Base-by-base conservation (phyloP, 2,113 vertebrate genomes). In the Polyodon spathula region DNA sequence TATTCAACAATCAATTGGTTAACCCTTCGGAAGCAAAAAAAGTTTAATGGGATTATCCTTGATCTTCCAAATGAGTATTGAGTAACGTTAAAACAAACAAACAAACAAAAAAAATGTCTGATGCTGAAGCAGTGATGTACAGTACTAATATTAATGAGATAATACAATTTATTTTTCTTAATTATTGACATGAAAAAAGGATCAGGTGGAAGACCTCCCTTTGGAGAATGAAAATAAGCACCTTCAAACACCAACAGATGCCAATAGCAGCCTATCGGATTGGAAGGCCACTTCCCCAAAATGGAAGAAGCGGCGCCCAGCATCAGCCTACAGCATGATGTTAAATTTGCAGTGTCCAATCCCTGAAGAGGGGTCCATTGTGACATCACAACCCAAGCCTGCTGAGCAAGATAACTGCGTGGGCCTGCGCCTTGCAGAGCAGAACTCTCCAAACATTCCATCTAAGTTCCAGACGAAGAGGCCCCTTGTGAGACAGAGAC, bases 291-390 rank as follows among this genome's bases (percentile, higher is more conserved):
- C 16, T 7, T 27, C n/a, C 7, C 53, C 53, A 16, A 50, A 50
- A 8, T 50, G 54, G 37, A 39, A 10, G 14, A 51, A 50, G 42
- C 44, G 1, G 6, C 62, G 55, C 3, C 62, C 68, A 14, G 61
- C 53, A 5, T 73, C 71, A 3, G 42, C 63, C 46, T 73, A 63
- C 40, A 17, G 63, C 39, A 59, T 58, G 5, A 40, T 58, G 40
- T 40, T 60, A 4, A 54, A 60, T 8, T 41, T 51, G 62, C 61
- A 63, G 40, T 62, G 42, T 58, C 48, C 54, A 4, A 63, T 63
- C 53, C 67, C 64, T 53, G 60, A 51, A 8, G 55, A 63, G 15
- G 15, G 37, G 9, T 48, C 62, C 2, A 46, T 15, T 40, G 11
- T 11, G 6, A 4, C n/a, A 12, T 11, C 52, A n/a, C 38, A 62